phyloP scores from a whole-genome alignment of 2,888 invertebrate genomes.

The Leptinotarsa juncta region DNA sequence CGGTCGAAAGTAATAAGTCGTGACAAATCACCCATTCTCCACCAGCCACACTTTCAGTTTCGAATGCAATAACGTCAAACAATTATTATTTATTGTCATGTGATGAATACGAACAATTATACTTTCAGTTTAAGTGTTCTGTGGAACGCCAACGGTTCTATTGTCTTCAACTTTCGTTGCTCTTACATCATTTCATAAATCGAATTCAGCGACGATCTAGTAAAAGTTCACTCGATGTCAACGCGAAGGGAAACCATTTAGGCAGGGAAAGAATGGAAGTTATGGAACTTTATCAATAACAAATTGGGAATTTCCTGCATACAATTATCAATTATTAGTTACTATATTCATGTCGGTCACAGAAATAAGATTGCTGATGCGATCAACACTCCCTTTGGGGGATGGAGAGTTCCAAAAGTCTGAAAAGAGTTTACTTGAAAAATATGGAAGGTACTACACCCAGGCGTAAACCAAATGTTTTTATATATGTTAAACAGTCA shows the following conservation, averaged over 20 bases:
- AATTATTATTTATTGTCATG: slow-evolving; percentile 28
- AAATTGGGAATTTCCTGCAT: too few relatives aligned
- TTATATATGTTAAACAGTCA: too few relatives aligned
- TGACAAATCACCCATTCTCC: slow-evolving; percentile 16
- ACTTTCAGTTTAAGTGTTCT: slow-evolving; percentile 27
- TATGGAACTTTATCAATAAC: too few relatives aligned
- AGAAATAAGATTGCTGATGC: too few relatives aligned
- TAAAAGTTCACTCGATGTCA: slow-evolving; percentile 8
- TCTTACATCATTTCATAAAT: slow-evolving; percentile 22
- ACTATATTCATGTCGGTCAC: too few relatives aligned
- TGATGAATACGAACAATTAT: slow-evolving; percentile 29
- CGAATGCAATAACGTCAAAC: slow-evolving; percentile 17
- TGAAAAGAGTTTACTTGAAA: too few relatives aligned
- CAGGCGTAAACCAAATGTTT: too few relatives aligned
- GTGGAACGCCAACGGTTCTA: slow-evolving; percentile 9
- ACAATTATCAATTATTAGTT: too few relatives aligned
- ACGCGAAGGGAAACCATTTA: background rate
- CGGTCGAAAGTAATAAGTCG: slow-evolving; percentile 9
- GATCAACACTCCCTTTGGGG: too few relatives aligned
- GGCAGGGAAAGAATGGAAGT: background rate
- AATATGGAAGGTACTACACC: too few relatives aligned
- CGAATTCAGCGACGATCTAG: slow-evolving; percentile 3
- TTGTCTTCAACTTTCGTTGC: slow-evolving; percentile 27
- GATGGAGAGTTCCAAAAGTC: too few relatives aligned
- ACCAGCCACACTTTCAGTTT: slow-evolving; percentile 18